A percentile compares a stretch with the other conserved stretches of the same genome.
phyloP scores from a whole-genome alignment of 2,888 invertebrate genomes.

The Hesperia comma region DNA sequence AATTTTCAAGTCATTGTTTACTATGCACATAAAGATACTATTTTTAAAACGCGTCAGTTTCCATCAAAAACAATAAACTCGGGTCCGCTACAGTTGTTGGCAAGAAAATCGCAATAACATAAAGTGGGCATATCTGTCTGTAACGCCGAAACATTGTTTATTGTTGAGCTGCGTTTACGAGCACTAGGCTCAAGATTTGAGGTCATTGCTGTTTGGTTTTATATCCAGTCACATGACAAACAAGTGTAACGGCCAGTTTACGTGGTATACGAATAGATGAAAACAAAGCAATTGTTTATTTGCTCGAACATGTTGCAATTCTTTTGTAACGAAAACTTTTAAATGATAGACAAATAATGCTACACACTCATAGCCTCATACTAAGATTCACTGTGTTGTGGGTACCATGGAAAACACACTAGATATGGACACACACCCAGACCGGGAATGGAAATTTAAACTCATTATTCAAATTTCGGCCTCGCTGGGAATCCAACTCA shows the following conservation, averaged over 20 bases:
- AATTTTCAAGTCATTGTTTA: too few species aligned
- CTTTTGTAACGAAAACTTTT: too few species aligned
- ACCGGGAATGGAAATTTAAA: too few species aligned
- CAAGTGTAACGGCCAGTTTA: conserved; percentile 13
- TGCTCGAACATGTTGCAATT: background rate
- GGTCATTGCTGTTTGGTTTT: conserved; percentile 27
- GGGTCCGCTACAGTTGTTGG: conserved; percentile 1
- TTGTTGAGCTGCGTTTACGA: conserved; percentile 28
- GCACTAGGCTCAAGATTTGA: conserved; percentile 23
- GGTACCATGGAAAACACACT: too few species aligned
- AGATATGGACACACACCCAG: too few species aligned
- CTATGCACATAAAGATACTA: too few species aligned
- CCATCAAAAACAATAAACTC: conserved; percentile 4
- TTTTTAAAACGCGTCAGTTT: background rate
- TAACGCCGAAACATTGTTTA: conserved; percentile 26
- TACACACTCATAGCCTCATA: too few species aligned
- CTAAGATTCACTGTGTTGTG: too few species aligned
- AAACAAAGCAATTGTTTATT: conserved; percentile 20
- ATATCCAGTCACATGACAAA: conserved; percentile 32
- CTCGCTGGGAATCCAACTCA: too few species aligned
- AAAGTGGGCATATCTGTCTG: conserved; percentile 26
- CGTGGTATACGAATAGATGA: conserved; percentile 2
- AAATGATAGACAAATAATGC: too few species aligned
- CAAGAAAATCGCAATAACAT: conserved; percentile 3
- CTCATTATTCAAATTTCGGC: too few species aligned